These are phyloP conservation scores for Zapus hudsonius DNA, from an alignment of 2,113 vertebrate genomes.

Conservation along the genomic window DNA sequence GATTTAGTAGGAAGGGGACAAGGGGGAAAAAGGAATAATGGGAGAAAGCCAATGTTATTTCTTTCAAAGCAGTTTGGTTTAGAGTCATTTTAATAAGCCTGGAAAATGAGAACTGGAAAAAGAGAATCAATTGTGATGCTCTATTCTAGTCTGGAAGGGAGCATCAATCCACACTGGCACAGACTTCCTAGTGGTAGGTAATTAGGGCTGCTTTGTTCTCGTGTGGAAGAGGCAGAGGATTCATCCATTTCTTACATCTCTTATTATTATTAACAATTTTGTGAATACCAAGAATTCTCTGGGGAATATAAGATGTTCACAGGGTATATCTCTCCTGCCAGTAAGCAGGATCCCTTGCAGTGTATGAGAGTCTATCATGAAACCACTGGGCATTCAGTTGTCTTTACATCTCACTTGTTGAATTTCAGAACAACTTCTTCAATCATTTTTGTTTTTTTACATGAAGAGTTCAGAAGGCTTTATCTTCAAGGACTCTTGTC, in stretches of 20 bases:
- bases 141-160: slow-evolving; percentile 73
- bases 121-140: slow-evolving; percentile 79
- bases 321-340: neutral
- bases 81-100: slow-evolving; percentile 78
- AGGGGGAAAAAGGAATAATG: slow-evolving; percentile 71
- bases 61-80: slow-evolving; percentile 76
- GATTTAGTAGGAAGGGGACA: slow-evolving; percentile 58
- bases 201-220: slow-evolving; percentile 68
- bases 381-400: accelerated
- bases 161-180: slow-evolving; percentile 72
- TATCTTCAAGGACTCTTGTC: neutral
- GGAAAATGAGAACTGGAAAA: slow-evolving; percentile 79
- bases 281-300: slow-evolving; percentile 45
- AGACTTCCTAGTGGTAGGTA: slow-evolving; percentile 71
- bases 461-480: neutral
- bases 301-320: neutral
- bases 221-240: slow-evolving; percentile 56
- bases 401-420: neutral
- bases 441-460: neutral
- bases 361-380: neutral
- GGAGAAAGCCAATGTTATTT: slow-evolving; percentile 77
- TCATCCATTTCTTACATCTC: slow-evolving; percentile 67
- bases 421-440: neutral
- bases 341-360: neutral
- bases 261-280: slow-evolving; percentile 74